Evolutionary conservation across 2,888 invertebrate genomes (phyloP).

Genomic region (Spodoptera exigua): DNA sequence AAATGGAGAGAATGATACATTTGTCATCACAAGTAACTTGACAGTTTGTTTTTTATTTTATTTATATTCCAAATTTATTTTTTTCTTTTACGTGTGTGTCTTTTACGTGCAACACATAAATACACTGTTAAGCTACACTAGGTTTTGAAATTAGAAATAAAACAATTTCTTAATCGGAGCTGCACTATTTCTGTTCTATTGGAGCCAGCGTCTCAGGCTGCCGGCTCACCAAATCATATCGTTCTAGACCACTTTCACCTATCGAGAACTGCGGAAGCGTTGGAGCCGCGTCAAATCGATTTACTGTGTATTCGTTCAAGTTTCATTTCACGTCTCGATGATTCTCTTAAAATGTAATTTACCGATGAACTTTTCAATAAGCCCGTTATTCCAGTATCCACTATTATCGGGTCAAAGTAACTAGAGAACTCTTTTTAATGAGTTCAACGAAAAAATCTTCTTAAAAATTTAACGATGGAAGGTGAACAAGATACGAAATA

Average conservation of each 20-base stretch:
- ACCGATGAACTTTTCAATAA: slow-evolving; percentile 46
- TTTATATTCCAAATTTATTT: too few species aligned
- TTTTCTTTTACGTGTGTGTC: too few species aligned
- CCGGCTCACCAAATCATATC: slow-evolving; percentile 51
- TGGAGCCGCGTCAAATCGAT: slow-evolving; percentile 65
- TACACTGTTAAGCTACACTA: too few species aligned
- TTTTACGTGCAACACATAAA: too few species aligned
- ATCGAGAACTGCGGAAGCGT: slow-evolving; percentile 61
- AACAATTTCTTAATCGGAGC: slow-evolving; percentile 43
- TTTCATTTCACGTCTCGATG: slow-evolving; percentile 70
- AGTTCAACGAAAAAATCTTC: slow-evolving; percentile 25
- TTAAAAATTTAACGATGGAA: slow-evolving; percentile 14
- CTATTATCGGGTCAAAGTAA: slow-evolving; percentile 21
- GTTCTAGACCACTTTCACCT: slow-evolving; percentile 64
- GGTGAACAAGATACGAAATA: slow-evolving; percentile 15
- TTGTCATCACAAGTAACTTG: too few species aligned
- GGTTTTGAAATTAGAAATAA: slow-evolving; percentile 16
- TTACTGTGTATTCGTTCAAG: slow-evolving; percentile 55
- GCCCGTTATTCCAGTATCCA: slow-evolving; percentile 34
- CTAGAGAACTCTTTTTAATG: slow-evolving; percentile 22
- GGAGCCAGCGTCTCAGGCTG: slow-evolving; percentile 24
- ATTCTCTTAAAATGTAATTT: slow-evolving; percentile 54
- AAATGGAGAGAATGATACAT: too few species aligned
- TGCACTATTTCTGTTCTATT: slow-evolving; percentile 25
- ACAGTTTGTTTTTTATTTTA: too few species aligned